Conservation (phyloP, 23 tunicate genomes). For the Styela clava region DNA sequence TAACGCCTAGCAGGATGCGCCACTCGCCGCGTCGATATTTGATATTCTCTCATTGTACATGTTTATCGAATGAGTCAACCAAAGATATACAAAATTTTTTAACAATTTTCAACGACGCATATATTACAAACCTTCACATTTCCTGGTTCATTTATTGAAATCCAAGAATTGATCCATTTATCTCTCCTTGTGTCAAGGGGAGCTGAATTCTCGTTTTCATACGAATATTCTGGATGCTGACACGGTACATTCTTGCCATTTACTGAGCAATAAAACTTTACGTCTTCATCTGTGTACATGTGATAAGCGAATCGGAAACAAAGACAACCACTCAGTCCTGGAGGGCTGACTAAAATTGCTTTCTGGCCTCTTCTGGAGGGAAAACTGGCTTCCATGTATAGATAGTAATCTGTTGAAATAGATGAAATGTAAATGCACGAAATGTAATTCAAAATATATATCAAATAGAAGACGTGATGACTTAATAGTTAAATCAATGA, state of each 20-base stretch:
- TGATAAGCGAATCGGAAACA: constrained; percentile 38
- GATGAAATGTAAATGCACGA: not conserved
- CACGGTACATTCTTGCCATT: constrained; percentile 4
- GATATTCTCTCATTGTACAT: too few relatives aligned
- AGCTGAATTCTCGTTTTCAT: not conserved
- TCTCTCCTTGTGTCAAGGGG: constrained; percentile 5
- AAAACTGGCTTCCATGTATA: constrained; percentile 38
- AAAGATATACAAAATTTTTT: too few relatives aligned
- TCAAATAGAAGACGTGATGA: too few relatives aligned
- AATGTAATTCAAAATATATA: too few relatives aligned
- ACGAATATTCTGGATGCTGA: constrained; percentile 11
- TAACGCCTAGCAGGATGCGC: too few relatives aligned
- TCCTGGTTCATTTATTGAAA: constrained; percentile 27
- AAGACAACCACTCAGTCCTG: constrained; percentile 33
- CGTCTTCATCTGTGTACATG: constrained; percentile 11
- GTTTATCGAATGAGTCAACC: too few relatives aligned
- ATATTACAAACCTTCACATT: constrained; percentile 12
- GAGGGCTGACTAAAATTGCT: constrained; percentile 20
- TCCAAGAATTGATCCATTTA: constrained; percentile 22
- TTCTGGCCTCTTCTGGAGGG: constrained; percentile 18
- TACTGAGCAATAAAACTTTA: constrained; percentile 6
- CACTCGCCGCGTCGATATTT: too few relatives aligned
- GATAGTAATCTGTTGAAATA: constrained; percentile 8
- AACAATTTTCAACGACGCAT: too few relatives aligned
- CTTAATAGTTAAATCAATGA: too few relatives aligned